Base-by-base conservation (phyloP, 2,113 vertebrate species). In the Psephotus haematonotus region DNA sequence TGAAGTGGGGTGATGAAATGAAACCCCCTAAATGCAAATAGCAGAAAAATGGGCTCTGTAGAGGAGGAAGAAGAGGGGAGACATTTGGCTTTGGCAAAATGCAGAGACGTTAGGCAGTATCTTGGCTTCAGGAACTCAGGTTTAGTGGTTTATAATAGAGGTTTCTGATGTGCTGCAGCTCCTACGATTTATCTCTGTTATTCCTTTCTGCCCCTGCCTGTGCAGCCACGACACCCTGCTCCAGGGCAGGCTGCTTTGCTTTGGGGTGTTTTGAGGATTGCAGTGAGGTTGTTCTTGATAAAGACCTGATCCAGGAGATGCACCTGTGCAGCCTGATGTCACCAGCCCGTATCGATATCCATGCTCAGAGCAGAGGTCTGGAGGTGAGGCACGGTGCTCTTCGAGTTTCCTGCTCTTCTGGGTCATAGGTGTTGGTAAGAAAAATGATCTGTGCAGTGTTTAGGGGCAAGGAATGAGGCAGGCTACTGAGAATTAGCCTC, bases 101-200 rank as follows among this genome's bases (percentile, higher is more conserved):
- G 1, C 28, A 6, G 15, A 33, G 17, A 6, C 11, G 13, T 7
- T 37, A 46, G 44, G 44, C 6, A 11, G 39, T 2, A 2, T 18
- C 47, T 50, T 31, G 39, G 76, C n/a, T 50, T 35, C 22, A 29
- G 59, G 76, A 53, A 18, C 13, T 53, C 16, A 7, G 15, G 23
- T 29, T 60, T 13, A 25, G 27, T 47, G 39, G 44, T 77, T n/a
- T 55, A 4, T 37, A 18, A 10, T 24, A 17, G 1, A 7, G 14
- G 29, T 47, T 71, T 60, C 18, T 0, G 1, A 7, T 5, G 39
- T 0, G 6, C 31, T 44, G 13, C 76, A 43, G 49, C 49, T 44
- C 33, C 70, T 22, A 49, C 14, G 1, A 0, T 59, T 35, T 11
- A 8, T 16, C 33, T 50, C 43, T 0, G 0, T 7, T 29, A 31